These are phyloP conservation scores for Tragelaphus eurycerus DNA, from an alignment of 2,797 vertebrate species.

Conservation along the genomic window DNA sequence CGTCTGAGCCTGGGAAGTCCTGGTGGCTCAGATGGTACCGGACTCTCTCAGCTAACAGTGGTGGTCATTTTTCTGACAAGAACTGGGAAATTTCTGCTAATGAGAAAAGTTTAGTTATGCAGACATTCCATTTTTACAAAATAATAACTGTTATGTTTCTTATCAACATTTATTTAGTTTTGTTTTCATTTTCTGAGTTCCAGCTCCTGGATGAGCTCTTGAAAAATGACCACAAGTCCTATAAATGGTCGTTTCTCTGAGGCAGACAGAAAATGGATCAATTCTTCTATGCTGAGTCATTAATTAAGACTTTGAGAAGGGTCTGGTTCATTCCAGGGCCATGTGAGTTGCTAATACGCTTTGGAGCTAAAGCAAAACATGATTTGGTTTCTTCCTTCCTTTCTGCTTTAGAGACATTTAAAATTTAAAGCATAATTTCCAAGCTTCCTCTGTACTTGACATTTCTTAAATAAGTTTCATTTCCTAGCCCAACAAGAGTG, in stretches of 20 bases:
- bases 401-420: background rate
- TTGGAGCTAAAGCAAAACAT: background rate
- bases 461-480: conserved; percentile 48
- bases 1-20: background rate
- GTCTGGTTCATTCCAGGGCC: background rate
- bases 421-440: conserved; percentile 39
- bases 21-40: background rate
- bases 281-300: background rate
- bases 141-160: background rate
- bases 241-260: background rate
- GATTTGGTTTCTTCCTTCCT: background rate
- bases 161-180: conserved; percentile 5
- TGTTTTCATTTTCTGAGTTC: conserved; percentile 20
- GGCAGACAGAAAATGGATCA: background rate
- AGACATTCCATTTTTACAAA: background rate
- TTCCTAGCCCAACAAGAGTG: conserved; percentile 7
- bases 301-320: background rate
- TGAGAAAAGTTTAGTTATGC: background rate
- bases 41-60: background rate
- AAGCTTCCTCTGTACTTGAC: background rate
- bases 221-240: background rate
- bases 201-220: background rate
- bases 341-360: background rate
- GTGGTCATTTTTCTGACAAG: background rate
- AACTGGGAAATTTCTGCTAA: background rate